Base-by-base conservation (phyloP, 2,113 vertebrate genomes). In the Lanius collurio region DNA sequence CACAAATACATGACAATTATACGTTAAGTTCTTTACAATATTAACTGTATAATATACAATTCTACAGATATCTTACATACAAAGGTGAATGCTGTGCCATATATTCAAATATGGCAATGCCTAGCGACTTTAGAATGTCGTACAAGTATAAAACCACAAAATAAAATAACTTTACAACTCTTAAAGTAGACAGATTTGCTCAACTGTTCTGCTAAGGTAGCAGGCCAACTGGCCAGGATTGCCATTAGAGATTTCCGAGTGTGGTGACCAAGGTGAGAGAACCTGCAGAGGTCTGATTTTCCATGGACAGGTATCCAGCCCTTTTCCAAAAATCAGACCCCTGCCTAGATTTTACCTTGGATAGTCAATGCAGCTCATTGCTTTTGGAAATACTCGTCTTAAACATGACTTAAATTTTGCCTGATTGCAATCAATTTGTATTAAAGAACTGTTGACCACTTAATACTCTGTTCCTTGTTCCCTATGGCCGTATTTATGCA, bases 21-120 rank as follows among this genome's bases (percentile, higher is more conserved):
- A 97, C 96, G 96, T 97, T 97, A 89, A 95, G 92, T 97, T 98
- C 97, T 98, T 98, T 98, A 98, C 98, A 98, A 98, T 98, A 98
- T 98, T 97, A 97, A 97, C 98, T 97, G 97, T 97, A 83, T 98
- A 97, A 97, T 98, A 98, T 98, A 98, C 98, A 98, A 97, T 97
- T 98, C 98, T 98, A 98, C 97, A 98, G 97, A 97, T 97, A 98
- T 96, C 75, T 96, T 98, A 98, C 97, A 97, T 94, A 97, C 95
- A 97, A 96, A 85, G 88, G 95, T 94, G 97, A 97, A 90, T 33
- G 80, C 24, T 86, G 77, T n/a, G 79, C 96, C 95, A 92, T 93
- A 88, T 95, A 50, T 47, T 96, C 95, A 79, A 79, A 95, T 89
- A 94, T 59, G 93, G 97, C 93, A 76, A 73, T 20, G 90, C 92